A percentile compares a stretch with the other conserved stretches of the same genome.
Evolutionary conservation across 1,140 invertebrate genomes (phyloP).

Genomic region (Propsilocerus akamusi): DNA sequence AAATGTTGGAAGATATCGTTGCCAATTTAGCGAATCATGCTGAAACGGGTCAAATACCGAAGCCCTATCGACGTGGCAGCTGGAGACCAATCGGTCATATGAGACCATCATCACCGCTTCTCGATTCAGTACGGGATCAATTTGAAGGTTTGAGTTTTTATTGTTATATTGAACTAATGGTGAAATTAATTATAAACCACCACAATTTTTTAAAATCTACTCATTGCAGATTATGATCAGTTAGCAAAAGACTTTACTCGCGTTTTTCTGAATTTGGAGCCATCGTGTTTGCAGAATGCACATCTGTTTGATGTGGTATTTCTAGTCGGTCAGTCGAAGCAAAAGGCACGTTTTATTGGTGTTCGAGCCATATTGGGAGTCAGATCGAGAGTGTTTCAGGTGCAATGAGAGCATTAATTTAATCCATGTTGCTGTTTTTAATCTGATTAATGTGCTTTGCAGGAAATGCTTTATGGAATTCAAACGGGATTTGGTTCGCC

Average conservation of each 20-base stretch:
- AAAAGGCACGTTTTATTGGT: slow-evolving; percentile 75
- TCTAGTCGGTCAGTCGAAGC: slow-evolving; percentile 74
- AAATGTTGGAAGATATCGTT: slow-evolving; percentile 89
- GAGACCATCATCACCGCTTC: slow-evolving; percentile 76
- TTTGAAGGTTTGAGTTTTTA: slow-evolving; percentile 38
- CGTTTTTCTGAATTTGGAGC: slow-evolving; percentile 66
- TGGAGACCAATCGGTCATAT: slow-evolving; percentile 88
- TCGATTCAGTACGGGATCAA: slow-evolving; percentile 79
- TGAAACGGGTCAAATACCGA: slow-evolving; percentile 87
- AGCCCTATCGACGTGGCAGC: slow-evolving; percentile 74
- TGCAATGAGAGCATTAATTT: no score
- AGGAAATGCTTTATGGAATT: slow-evolving; percentile 91
- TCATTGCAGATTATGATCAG: slow-evolving; percentile 58
- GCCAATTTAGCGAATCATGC: slow-evolving; percentile 86
- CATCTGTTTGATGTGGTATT: slow-evolving; percentile 82
- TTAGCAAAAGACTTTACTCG: slow-evolving; percentile 80
- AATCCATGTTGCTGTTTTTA: no score
- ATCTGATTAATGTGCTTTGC: slow-evolving; percentile 55
- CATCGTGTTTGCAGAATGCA: slow-evolving; percentile 47
- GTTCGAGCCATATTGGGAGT: slow-evolving; percentile 82
- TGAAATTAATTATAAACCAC: no score
- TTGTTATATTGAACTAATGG: not conserved
- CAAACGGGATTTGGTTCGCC: slow-evolving; percentile 85
- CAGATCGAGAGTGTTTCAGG: slow-evolving; percentile 28
- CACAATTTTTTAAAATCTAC: not conserved